Evolutionary conservation across 2,888 invertebrate genomes (phyloP), one percentile per base, ranked within the genome.

Genomic region (Caenorhabditis auriculariae): DNA sequence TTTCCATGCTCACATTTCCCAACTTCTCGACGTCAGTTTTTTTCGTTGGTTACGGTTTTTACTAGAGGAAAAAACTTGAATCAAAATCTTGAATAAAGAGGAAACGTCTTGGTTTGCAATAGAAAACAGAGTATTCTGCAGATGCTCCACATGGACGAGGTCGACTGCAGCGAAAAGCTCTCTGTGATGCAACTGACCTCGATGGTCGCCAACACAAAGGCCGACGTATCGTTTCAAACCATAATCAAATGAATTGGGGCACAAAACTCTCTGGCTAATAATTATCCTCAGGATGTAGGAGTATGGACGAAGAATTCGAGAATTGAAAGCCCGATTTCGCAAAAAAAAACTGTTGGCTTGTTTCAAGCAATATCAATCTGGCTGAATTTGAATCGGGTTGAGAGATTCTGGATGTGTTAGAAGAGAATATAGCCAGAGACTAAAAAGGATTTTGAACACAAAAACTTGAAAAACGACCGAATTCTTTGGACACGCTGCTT

Each of bases 111-210:
- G n/a, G 37, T 45, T 37, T 32, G 9, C 12, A 7, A 5, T 38
- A 19, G n/a, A 2, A 2, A 15, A 38, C 15, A 15, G 37, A 27
- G 7, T 26, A 15, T 15, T 26, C 28, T 57, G 26, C 37, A 63
- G 65, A 46, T 63, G 37, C 55, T 63, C 9, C 51, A 66, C 43
- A 48, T 60, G 32, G 29, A 66, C 5, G 54, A 88, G 74, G 91
- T 91, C 80, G 92, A 92, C 80, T 88, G 88, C 59, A 88, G 90
- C 67, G 93, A 93, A 83, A 89, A 90, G 82, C 86, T 90, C 75
- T 90, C 91, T 1, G 85, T 94, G 26, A 87, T 94, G 47, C 88
- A 89, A 69, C 85, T 93, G 44, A 90, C 91, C 80, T 88, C 89
- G 54, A 86, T 90, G 72, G 89, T 93, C 60, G 91, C 91, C 0